Conservation (phyloP, 2,888 invertebrate species). For the Phyto melanocephala region DNA sequence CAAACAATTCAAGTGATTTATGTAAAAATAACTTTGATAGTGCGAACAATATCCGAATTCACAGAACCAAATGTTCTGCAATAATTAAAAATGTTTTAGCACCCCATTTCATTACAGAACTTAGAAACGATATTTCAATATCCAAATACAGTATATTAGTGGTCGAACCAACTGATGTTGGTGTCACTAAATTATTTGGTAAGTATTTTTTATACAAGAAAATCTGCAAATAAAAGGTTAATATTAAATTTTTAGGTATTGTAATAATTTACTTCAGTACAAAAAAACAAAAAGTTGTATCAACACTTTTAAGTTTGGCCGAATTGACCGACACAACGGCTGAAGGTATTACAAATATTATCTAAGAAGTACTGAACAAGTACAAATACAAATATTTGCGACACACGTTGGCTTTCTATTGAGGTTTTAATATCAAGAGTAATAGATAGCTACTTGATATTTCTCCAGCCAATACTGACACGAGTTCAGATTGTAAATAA, state of each 20-base stretch:
- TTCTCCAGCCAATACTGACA: not conserved
- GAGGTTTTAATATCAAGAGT: not conserved
- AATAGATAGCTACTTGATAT: not conserved
- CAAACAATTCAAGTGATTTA: no score
- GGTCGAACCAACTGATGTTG: no score
- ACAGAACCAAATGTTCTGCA: slow-evolving; percentile 54
- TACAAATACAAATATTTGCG: slow-evolving; percentile 37
- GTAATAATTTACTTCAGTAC: no score
- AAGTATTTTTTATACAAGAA: no score
- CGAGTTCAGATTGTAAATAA: not conserved
- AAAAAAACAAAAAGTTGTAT: no score
- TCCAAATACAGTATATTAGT: slow-evolving; percentile 51
- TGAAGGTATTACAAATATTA: slow-evolving; percentile 26
- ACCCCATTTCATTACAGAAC: slow-evolving; percentile 45
- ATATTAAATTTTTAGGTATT: no score
- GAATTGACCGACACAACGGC: slow-evolving; percentile 53
- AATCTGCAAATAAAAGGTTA: no score
- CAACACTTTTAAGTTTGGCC: no score
- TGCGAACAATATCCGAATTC: slow-evolving; percentile 25
- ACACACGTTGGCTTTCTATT: no score
- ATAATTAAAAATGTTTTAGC: no score
- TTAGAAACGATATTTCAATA: slow-evolving; percentile 31
- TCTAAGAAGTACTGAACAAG: slow-evolving; percentile 13
- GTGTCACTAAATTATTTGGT: no score
- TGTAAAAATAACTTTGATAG: no score